phyloP scores from a whole-genome alignment of 2,113 vertebrate genomes.

The Rhea pennata region DNA sequence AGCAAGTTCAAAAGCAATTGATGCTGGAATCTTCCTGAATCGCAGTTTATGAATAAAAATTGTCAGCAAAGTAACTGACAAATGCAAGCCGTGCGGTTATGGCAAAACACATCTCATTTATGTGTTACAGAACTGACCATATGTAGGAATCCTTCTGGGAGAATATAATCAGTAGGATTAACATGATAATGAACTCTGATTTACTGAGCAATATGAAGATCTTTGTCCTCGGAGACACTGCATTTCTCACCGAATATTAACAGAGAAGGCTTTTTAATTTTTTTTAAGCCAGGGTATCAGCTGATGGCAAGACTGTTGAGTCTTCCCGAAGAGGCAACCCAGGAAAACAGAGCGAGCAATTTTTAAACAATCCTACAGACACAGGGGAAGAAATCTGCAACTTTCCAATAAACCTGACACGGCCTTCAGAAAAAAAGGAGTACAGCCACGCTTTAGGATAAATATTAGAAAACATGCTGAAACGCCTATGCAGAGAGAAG shows the following conservation, averaged over 20 bases:
- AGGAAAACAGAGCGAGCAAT: neutral
- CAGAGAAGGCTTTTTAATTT: rapidly evolving
- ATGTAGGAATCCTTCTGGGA: neutral
- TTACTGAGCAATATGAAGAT: neutral
- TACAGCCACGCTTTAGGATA: too few species aligned
- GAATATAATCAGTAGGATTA: neutral
- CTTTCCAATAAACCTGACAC: neutral
- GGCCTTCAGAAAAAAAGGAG: neutral
- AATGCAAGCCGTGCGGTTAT: rapidly evolving
- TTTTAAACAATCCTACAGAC: rapidly evolving
- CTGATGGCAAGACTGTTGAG: neutral
- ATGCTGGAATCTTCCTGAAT: neutral
- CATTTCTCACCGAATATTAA: neutral
- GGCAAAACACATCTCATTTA: neutral
- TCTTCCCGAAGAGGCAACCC: neutral
- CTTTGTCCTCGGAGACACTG: neutral
- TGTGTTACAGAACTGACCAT: neutral
- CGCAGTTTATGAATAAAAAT: neutral
- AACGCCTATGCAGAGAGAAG: too few species aligned
- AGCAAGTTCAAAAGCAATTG: neutral
- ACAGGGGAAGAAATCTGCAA: neutral
- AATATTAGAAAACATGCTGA: too few species aligned
- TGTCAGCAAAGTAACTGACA: neutral
- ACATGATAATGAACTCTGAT: constrained; percentile 30
- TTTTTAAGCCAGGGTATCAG: neutral